These are phyloP conservation scores for Rhaphigaster nebulosa DNA, from an alignment of 2,888 invertebrate genomes.

Conservation along the genomic window DNA sequence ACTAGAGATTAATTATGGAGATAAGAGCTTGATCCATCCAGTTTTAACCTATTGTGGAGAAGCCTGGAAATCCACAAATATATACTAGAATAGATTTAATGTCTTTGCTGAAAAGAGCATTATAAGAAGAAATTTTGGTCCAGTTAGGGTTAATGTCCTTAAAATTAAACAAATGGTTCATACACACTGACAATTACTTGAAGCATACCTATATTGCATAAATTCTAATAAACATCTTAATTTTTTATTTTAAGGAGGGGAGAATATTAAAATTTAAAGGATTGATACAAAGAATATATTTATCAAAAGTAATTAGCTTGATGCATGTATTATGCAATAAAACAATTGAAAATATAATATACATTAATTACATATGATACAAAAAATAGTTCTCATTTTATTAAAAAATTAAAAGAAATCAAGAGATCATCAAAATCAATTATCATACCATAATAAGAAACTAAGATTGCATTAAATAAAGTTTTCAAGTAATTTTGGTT, in stretches of 20 bases:
- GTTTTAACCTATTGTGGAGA: too few relatives aligned
- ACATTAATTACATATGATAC: constrained; percentile 4
- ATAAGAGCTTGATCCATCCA: too few relatives aligned
- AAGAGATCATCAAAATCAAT: neutral
- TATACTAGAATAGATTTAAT: too few relatives aligned
- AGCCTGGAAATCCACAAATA: too few relatives aligned
- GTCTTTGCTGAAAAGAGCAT: too few relatives aligned
- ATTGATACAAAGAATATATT: neutral
- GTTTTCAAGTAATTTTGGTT: neutral
- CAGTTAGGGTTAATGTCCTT: neutral
- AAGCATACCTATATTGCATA: neutral
- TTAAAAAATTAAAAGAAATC: neutral
- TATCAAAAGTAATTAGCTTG: neutral
- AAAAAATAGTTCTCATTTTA: neutral
- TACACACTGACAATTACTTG: neutral
- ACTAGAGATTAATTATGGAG: too few relatives aligned
- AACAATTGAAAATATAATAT: neutral
- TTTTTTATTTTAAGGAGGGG: neutral
- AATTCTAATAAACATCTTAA: neutral
- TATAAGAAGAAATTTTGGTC: too few relatives aligned
- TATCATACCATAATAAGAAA: neutral
- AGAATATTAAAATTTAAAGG: neutral
- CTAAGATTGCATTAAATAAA: neutral
- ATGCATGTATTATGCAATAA: neutral
- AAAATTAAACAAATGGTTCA: neutral